These are phyloP conservation scores for Mizuhopecten yessoensis DNA, from an alignment of 1,140 invertebrate genomes.

Conservation along the genomic window DNA sequence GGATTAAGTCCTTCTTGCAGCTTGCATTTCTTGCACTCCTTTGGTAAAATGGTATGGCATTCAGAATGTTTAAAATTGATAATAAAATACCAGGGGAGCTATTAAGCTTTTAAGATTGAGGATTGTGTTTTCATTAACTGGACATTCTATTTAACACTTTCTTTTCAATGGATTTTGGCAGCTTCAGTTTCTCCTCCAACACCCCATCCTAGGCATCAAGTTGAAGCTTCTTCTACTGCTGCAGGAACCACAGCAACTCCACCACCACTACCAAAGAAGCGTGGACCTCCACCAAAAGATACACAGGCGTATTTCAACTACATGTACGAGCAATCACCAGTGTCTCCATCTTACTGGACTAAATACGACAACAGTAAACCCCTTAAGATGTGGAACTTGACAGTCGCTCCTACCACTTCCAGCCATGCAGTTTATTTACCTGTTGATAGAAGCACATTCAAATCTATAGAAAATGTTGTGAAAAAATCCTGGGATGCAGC, in stretches of 20 bases:
- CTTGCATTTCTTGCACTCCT: no score
- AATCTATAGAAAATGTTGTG: not conserved
- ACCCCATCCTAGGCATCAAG: no score
- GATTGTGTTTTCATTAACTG: no score
- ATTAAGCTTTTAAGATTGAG: no score
- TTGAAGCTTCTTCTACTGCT: no score
- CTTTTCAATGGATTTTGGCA: no score
- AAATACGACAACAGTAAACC: not conserved
- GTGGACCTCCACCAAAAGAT: not conserved
- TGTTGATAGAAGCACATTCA: not conserved
- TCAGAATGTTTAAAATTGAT: no score
- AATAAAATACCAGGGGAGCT: no score
- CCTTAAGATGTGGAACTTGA: not conserved
- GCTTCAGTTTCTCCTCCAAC: no score
- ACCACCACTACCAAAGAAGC: not conserved
- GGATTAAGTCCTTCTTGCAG: no score
- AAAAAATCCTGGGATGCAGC: not conserved
- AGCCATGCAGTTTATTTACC: not conserved
- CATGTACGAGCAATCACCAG: not conserved
- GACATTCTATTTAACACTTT: no score
- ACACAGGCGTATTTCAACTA: constrained; percentile 19
- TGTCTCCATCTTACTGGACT: not conserved
- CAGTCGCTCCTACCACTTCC: not conserved
- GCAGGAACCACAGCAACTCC: not conserved
- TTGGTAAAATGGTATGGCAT: no score